phyloP scores from a whole-genome alignment of 1,140 invertebrate genomes.

The Drosophila yakuba region DNA sequence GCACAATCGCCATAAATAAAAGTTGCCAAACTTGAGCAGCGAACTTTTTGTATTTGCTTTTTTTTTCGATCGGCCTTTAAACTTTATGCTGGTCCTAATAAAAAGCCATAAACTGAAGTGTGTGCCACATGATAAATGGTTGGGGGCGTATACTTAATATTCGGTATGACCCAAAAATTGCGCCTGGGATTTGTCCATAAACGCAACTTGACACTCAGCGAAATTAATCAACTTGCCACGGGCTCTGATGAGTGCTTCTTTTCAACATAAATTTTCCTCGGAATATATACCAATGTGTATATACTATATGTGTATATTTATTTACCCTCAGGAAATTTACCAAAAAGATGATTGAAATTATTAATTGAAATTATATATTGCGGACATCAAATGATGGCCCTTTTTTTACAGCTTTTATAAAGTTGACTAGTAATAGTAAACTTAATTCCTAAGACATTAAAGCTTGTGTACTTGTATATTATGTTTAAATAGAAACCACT shows the following conservation, averaged over 20 bases:
- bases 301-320: background rate
- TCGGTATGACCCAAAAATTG: conserved; percentile 29
- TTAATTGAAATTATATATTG: conserved; percentile 23
- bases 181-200: conserved; percentile 58
- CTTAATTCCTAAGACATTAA: background rate
- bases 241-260: conserved; percentile 10
- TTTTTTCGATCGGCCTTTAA: conserved; percentile 15
- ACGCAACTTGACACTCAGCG: conserved; percentile 43
- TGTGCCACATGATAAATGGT: conserved; percentile 45
- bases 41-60: background rate
- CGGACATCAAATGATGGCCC: background rate
- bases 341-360: conserved; percentile 29
- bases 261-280: background rate
- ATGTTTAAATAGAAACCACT: too few species aligned
- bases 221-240: conserved; percentile 47
- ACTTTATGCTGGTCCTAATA: conserved; percentile 40
- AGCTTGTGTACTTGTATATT: background rate
- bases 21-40: conserved; percentile 13
- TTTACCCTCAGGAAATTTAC: background rate
- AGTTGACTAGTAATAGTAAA: background rate
- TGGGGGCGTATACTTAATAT: conserved; percentile 11
- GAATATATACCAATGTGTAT: background rate
- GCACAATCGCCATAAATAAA: conserved; percentile 41
- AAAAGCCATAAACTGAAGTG: conserved; percentile 51
- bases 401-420: conserved; percentile 5